Evolutionary conservation across 2,797 vertebrate species (phyloP).

Genomic region (Selene dorsalis): DNA sequence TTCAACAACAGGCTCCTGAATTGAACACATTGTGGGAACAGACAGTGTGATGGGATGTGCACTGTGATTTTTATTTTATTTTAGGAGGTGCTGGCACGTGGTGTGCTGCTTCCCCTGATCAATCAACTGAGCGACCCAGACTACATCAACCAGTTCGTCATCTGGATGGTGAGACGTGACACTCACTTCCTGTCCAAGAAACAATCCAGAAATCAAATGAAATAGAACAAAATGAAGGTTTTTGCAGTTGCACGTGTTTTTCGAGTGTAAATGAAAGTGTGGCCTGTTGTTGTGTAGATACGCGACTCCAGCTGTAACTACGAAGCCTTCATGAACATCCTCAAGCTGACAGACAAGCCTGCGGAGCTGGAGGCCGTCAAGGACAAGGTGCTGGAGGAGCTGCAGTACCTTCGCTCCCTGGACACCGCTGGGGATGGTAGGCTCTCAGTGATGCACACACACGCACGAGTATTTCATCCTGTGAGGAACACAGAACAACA

Average conservation of each 20-base stretch:
- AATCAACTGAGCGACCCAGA: slow-evolving; percentile 99
- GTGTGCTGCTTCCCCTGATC: slow-evolving; percentile 97
- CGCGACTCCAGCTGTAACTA: slow-evolving; percentile 98
- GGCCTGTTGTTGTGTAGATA: slow-evolving; percentile 85
- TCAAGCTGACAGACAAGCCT: slow-evolving; percentile 96
- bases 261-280: slow-evolving; percentile 27
- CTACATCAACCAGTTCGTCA: slow-evolving; percentile 99
- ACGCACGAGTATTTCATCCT: not conserved
- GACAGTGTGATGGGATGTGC: not conserved
- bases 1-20: slow-evolving; percentile 7
- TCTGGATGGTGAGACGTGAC: slow-evolving; percentile 95
- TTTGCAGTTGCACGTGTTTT: not conserved
- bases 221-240: not conserved
- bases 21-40: not conserved
- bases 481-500: not conserved
- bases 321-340: slow-evolving; percentile 99
- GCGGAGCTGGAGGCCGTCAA: slow-evolving; percentile 96
- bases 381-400: slow-evolving; percentile 96
- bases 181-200: not conserved
- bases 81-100: slow-evolving; percentile 97
- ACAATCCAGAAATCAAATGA: not conserved
- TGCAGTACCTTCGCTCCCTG: slow-evolving; percentile 96
- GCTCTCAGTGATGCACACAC: slow-evolving; percentile 49
- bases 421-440: slow-evolving; percentile 97
- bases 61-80: slow-evolving; percentile 17